phyloP scores from a whole-genome alignment of 2,888 invertebrate species.

The Catonia carolina region DNA sequence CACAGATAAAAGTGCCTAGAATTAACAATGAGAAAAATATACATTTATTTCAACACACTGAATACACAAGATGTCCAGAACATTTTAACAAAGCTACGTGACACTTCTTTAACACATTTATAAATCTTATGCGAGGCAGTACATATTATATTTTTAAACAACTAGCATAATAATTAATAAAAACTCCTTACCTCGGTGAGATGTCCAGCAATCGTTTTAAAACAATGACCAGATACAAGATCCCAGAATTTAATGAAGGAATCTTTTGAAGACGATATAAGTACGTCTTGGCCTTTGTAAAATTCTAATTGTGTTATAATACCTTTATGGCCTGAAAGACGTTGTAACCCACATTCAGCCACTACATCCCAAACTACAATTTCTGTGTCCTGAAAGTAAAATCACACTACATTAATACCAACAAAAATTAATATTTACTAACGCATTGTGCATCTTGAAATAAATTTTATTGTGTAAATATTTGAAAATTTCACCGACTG shows the following conservation, averaged over 20 bases:
- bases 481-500: background rate
- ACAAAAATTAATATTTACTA: background rate
- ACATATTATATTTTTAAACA: too few relatives aligned
- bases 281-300: slow-evolving; percentile 58
- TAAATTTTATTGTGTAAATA: background rate
- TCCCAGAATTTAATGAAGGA: slow-evolving; percentile 97
- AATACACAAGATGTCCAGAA: too few relatives aligned
- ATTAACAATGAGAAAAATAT: too few relatives aligned
- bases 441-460: background rate
- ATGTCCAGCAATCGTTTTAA: slow-evolving; percentile 87
- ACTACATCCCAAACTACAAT: slow-evolving; percentile 93
- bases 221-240: slow-evolving; percentile 88
- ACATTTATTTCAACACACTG: too few relatives aligned
- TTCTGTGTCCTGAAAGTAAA: slow-evolving; percentile 70
- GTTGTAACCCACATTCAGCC: slow-evolving; percentile 79
- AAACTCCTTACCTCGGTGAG: slow-evolving; percentile 65
- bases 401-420: too few relatives aligned
- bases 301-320: slow-evolving; percentile 76
- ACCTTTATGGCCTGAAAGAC: slow-evolving; percentile 88
- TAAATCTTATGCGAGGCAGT: too few relatives aligned
- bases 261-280: slow-evolving; percentile 85
- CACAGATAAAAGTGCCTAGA: too few relatives aligned
- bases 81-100: too few relatives aligned
- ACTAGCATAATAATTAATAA: too few relatives aligned
- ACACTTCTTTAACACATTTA: too few relatives aligned